Evolutionary conservation across 23 tunicate species (phyloP), one percentile per base, ranked within the genome.

Genomic region (Ciona savignyi): DNA sequence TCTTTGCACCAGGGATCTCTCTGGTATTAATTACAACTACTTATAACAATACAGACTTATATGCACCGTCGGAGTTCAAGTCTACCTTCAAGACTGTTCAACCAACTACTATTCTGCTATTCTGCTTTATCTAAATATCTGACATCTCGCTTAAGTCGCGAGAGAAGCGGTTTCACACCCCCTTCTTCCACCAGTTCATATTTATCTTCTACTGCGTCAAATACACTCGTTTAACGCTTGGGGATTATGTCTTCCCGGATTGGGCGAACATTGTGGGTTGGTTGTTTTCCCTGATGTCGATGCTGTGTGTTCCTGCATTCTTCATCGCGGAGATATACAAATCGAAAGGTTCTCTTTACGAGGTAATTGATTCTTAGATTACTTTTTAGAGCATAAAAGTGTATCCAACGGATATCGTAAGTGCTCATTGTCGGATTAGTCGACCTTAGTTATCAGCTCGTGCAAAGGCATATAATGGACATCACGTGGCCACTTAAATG

Each of bases 261-360:
- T 87, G 95, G 95, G 86, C 95, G 25, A 87, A 80, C 35, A 51
- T 66, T 29, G 63, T 87, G 29, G 95, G 95, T 29, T 87, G 95
- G 95, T 32, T 76, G 19, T 26, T 87, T n/a, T 87, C 95, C 0
- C 31, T 81, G 0, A 70, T 86, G 1, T 81, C 85, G 3, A 81
- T 81, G 32, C 1, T 81, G 29, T 81, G 85, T 31, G 73, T 81
- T 15, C 85, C 85, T 0, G 73, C 66, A 1, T 81, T 35, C 35
- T 81, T 81, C 56, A 32, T 61, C 11, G 34, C 11, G 23, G 72
- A 51, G 0, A 56, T 85, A 23, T 75, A 71, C 34, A 65, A 61
- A 61, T 29, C 65, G 0, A 70, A 60, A 27, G 91, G 91, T 15
- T 63, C 80, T 26, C 6, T 85, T 25, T 56, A 35, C 23, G 60